Conservation (phyloP, 2,113 vertebrate species). For the Stomatorhinus ivindoensis region DNA sequence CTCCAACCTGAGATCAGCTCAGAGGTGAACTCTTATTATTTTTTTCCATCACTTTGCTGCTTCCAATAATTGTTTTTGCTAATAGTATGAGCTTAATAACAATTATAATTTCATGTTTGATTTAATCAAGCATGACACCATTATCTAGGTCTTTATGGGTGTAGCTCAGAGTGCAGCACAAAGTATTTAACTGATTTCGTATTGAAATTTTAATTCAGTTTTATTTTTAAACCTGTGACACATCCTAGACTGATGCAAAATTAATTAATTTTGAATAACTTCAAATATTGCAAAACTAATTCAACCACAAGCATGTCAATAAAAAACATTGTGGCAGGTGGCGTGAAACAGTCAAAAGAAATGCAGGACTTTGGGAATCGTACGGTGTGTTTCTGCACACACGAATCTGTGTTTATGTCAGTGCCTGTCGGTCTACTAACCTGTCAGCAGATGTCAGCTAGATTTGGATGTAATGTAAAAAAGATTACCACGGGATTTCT, state of each 20-base stretch:
- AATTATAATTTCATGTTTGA: background rate
- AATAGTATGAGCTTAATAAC: background rate
- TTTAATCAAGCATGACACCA: conserved; percentile 6
- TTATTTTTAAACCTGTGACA: background rate
- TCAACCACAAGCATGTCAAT: background rate
- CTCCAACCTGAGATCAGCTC: background rate
- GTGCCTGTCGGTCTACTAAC: background rate
- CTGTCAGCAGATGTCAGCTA: background rate
- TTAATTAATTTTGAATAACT: conserved; percentile 2
- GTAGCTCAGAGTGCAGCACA: background rate
- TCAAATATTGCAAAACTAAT: background rate
- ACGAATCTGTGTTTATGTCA: background rate
- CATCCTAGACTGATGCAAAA: background rate
- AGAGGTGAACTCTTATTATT: background rate
- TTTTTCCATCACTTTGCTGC: background rate
- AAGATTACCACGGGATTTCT: background rate
- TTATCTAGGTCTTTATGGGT: background rate
- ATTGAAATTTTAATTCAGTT: background rate
- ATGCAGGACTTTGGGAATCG: background rate
- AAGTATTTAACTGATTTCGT: background rate
- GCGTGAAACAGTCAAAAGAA: background rate
- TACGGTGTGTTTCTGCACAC: background rate
- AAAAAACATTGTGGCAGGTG: background rate
- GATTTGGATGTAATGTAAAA: background rate
- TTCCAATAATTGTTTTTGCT: background rate